phyloP scores from a whole-genome alignment of 2,888 invertebrate species.

The Eristalis pertinax region DNA sequence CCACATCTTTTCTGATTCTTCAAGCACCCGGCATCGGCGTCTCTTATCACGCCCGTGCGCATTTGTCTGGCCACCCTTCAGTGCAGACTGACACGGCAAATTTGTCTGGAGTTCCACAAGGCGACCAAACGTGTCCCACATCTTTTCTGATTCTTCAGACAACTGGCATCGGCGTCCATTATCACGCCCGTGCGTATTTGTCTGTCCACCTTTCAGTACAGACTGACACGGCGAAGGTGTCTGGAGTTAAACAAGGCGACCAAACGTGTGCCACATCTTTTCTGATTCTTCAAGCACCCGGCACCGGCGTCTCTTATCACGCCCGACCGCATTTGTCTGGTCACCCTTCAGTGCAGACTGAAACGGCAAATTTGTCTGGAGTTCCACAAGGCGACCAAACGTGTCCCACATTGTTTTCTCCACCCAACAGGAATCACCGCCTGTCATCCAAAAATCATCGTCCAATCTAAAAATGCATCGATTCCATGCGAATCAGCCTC shows the following conservation, averaged over 20 bases:
- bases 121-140: neutral
- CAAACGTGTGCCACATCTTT: neutral
- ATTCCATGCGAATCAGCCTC: slow-evolving; percentile 51
- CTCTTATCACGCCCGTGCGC: neutral
- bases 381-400: neutral
- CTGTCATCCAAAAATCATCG: slow-evolving; percentile 63
- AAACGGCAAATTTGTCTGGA: neutral
- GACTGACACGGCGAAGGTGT: too few species aligned
- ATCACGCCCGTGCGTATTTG: too few species aligned
- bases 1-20: neutral
- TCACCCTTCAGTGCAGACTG: neutral
- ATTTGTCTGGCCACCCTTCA: neutral
- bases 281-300: neutral
- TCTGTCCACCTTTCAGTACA: too few species aligned
- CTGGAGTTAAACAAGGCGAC: neutral
- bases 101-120: neutral
- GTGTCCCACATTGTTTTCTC: neutral
- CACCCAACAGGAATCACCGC: neutral
- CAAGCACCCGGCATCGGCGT: slow-evolving; percentile 18
- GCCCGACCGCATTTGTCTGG: too few species aligned
- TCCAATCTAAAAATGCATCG: slow-evolving; percentile 51
- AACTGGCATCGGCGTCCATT: too few species aligned
- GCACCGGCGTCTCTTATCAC: slow-evolving; percentile 26
- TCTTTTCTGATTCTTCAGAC: neutral
- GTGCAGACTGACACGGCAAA: neutral